Conservation (phyloP, 2,888 invertebrate species). For the Ctenicera cuprea region DNA sequence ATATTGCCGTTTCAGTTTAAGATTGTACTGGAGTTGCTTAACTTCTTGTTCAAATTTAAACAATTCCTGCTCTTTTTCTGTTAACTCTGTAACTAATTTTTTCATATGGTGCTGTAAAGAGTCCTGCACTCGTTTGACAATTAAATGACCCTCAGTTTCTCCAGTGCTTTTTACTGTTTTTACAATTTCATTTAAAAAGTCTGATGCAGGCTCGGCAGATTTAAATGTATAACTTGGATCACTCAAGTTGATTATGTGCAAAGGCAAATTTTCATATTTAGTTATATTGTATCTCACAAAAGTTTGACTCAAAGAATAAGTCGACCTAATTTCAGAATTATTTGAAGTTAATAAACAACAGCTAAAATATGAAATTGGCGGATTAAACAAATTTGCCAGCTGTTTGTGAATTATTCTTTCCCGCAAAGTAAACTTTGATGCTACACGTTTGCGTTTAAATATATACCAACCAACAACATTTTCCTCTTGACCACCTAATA, state of each 20-base stretch:
- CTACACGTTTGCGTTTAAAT: conserved; percentile 75
- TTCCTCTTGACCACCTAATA: conserved; percentile 74
- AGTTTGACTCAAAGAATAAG: conserved; percentile 78
- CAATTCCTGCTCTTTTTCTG: conserved; percentile 65
- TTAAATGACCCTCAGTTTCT: conserved; percentile 60
- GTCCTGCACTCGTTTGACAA: conserved; percentile 66
- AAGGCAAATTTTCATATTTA: conserved; percentile 74
- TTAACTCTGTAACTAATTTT: conserved; percentile 63
- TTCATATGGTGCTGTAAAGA: conserved; percentile 67
- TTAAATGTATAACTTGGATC: conserved; percentile 67
- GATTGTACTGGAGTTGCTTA: conserved; percentile 43
- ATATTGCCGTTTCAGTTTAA: conserved; percentile 16
- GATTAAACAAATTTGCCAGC: conserved; percentile 76
- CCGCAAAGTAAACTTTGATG: conserved; percentile 76
- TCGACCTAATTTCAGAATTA: conserved; percentile 74
- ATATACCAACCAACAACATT: conserved; percentile 81
- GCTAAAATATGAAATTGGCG: conserved; percentile 76
- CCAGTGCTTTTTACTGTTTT: conserved; percentile 61
- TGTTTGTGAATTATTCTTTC: conserved; percentile 80
- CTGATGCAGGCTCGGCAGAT: conserved; percentile 64
- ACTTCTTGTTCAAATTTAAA: conserved; percentile 70
- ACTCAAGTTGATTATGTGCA: conserved; percentile 73
- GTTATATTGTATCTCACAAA: conserved; percentile 77
- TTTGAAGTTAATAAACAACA: conserved; percentile 78
- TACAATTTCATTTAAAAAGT: conserved; percentile 64